phyloP scores from a whole-genome alignment of 2,113 vertebrate species.

The Scopus umbretta region DNA sequence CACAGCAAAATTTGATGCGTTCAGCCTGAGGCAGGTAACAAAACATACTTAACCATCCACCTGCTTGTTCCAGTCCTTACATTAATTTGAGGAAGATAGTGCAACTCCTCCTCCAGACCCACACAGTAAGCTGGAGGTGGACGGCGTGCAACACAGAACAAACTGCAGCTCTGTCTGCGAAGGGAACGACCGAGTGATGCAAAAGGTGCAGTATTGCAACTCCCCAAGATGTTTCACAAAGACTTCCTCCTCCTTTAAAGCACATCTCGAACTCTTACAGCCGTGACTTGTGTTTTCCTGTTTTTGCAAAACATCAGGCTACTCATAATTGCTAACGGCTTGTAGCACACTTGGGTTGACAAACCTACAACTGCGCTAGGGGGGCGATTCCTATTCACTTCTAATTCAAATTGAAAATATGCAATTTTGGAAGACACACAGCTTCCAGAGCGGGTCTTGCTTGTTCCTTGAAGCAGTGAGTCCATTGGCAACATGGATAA shows the following conservation, averaged over 20 bases:
- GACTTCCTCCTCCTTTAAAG: not conserved
- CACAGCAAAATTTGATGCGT: not conserved
- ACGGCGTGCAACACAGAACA: rapidly evolving
- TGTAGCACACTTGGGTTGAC: not conserved
- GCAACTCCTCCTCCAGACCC: not conserved
- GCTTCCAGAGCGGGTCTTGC: not conserved
- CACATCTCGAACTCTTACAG: not conserved
- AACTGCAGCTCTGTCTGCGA: not conserved
- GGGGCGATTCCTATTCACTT: not conserved
- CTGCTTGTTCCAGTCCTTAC: rapidly evolving
- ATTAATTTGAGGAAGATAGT: rapidly evolving
- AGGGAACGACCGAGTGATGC: not conserved
- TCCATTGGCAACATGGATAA: not conserved
- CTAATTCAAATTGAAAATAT: rapidly evolving
- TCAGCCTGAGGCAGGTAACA: not conserved
- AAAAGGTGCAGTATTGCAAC: not conserved
- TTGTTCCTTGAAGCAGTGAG: rapidly evolving
- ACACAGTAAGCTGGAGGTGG: rapidly evolving
- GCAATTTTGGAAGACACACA: not conserved
- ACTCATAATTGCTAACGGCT: not conserved
- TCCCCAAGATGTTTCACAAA: not conserved
- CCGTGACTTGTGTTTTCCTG: not conserved
- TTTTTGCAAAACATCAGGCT: not conserved
- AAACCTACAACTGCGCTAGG: not conserved
- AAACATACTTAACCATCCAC: not conserved